Evolutionary conservation across 2,888 invertebrate genomes (phyloP).

Genomic region (Malthinus flaveolus): DNA sequence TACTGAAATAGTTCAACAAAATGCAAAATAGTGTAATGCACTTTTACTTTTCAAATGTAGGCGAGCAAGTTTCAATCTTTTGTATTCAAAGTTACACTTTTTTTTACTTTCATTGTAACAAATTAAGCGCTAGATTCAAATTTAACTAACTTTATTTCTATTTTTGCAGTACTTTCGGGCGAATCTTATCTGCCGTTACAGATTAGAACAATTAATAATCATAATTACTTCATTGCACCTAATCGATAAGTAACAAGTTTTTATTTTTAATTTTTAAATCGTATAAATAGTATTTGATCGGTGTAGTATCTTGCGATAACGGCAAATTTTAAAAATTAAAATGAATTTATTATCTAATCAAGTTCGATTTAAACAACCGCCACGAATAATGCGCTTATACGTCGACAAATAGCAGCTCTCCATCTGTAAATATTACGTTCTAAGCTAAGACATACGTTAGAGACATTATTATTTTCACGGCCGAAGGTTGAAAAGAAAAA

Average conservation of each 20-base stretch:
- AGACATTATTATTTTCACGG: neutral
- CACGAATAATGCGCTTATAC: constrained; percentile 13
- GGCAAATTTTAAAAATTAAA: neutral
- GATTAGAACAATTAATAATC: too few species aligned
- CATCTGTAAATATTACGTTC: constrained; percentile 62
- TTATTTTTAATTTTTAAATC: too few species aligned
- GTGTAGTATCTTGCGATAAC: neutral
- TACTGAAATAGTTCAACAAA: neutral
- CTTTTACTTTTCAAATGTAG: constrained; percentile 54
- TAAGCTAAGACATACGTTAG: constrained; percentile 6
- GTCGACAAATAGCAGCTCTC: constrained; percentile 64
- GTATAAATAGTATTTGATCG: too few species aligned
- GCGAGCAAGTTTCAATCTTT: constrained; percentile 50
- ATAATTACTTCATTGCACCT: too few species aligned
- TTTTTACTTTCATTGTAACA: constrained; percentile 43
- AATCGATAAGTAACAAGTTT: too few species aligned
- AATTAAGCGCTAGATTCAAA: constrained; percentile 38
- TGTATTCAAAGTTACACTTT: constrained; percentile 45
- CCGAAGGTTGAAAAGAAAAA: neutral
- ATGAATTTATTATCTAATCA: constrained; percentile 9
- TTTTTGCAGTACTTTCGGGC: neutral
- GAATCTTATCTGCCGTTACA: too few species aligned
- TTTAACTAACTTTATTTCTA: constrained; percentile 22
- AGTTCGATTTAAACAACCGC: constrained; percentile 20
- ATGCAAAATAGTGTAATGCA: constrained; percentile 27